Evolutionary conservation across 2,888 invertebrate genomes (phyloP), one percentile per base, ranked within the genome.

Genomic region (Troglohyphantes excavatus): DNA sequence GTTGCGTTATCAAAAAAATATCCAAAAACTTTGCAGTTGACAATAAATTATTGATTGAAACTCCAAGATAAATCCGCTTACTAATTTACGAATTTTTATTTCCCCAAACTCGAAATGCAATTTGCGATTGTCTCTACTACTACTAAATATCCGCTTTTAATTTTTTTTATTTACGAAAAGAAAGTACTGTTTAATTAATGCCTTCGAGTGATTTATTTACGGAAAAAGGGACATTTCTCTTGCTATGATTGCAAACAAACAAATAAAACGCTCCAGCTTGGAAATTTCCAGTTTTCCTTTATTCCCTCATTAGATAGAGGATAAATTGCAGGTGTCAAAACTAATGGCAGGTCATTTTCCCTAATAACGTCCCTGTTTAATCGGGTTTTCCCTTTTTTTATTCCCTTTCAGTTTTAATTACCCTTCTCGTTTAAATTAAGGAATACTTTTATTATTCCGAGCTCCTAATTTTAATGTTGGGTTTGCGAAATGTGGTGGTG

Each of bases 321-420:
- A 79, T 79, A 79, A 79, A 79, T 79, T 67, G 67, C 67, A 23
- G 53, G 46, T 79, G 79, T 79, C 79, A 79, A 79, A 67, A 79
- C 27, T 79, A 79, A 79, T 79, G 79, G 43, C 68, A 68, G 67
- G 67, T 79, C 43, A 68, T 79, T 79, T 79, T 46, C 46, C 21
- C 79, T 79, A 67, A 79, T 79, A 79, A 79, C 79, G 53, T 23
- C 33, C 5, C 26, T n/a, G 23, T 65, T 78, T 78, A 53, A 79
- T 79, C 53, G 53, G 29, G 79, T 79, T 79, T 23, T 65, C 23
- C 19, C 27, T 68, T 67, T 67, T 39, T 39, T 21, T 26, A n/a
- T n/a, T 63, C 63, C 23, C 39, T 43, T 78, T 68, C 68, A 29
- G 19, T 79, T 79, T 79, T 79, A 79, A 79, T 79, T 68, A 79